Evolutionary conservation across 2,888 invertebrate genomes (phyloP).

Genomic region (Polydesmus complanatus): DNA sequence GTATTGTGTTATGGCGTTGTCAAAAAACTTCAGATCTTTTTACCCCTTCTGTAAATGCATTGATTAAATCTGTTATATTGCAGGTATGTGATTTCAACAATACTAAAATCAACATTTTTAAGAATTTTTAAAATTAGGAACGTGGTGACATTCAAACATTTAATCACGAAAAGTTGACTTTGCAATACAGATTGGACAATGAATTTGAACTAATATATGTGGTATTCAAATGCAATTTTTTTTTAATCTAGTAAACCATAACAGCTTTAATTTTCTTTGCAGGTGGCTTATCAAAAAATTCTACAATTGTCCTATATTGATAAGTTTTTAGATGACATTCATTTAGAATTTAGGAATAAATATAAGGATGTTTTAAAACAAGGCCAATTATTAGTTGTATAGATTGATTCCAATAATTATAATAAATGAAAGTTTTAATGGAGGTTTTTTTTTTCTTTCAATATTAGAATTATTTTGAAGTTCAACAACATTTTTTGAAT

Average conservation of each 20-base stretch:
- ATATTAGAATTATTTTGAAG: conserved; percentile 47
- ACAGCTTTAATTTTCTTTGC: background rate
- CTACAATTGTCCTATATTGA: conserved; percentile 91
- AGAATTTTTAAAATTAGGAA: conserved; percentile 43
- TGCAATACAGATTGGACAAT: conserved; percentile 96
- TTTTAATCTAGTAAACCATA: background rate
- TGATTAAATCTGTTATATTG: conserved; percentile 89
- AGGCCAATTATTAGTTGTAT: conserved; percentile 18
- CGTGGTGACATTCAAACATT: conserved; percentile 59
- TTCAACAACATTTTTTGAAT: conserved; percentile 48
- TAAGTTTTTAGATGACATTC: conserved; percentile 87
- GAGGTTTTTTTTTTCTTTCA: conserved; percentile 22
- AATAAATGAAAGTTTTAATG: conserved; percentile 26
- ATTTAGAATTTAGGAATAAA: conserved; percentile 85
- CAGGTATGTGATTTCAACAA: conserved; percentile 50
- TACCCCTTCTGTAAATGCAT: conserved; percentile 80
- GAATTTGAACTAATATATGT: conserved; percentile 97
- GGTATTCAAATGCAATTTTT: conserved; percentile 40
- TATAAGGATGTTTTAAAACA: conserved; percentile 69
- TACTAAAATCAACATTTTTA: background rate
- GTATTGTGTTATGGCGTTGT: conserved; percentile 96
- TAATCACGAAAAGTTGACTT: conserved; percentile 68
- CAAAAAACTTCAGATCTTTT: conserved; percentile 86
- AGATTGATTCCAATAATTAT: conserved; percentile 11
- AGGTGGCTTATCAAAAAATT: conserved; percentile 90